phyloP scores from a whole-genome alignment of 2,888 invertebrate species.

The Ypsolopha sequella region DNA sequence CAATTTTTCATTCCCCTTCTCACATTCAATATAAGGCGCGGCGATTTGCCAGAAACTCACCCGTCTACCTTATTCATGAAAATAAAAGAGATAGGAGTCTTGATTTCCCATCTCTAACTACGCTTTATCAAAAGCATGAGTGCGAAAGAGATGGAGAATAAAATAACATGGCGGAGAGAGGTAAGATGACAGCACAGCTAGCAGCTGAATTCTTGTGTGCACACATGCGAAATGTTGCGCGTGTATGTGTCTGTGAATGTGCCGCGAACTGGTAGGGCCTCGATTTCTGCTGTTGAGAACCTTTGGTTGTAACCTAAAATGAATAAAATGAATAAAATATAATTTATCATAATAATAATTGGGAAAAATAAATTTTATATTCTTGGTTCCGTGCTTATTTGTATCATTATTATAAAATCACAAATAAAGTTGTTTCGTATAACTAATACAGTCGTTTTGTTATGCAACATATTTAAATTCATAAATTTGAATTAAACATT shows the following conservation, averaged over 20 bases:
- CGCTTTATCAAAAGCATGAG: constrained; percentile 10
- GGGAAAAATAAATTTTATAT: too few species aligned
- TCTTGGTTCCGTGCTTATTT: too few species aligned
- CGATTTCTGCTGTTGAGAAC: constrained; percentile 30
- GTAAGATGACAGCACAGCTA: constrained; percentile 30
- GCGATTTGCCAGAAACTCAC: constrained; percentile 38
- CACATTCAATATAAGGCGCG: constrained; percentile 28
- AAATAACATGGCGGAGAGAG: constrained; percentile 58
- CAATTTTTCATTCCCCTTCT: constrained; percentile 56
- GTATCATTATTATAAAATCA: too few species aligned
- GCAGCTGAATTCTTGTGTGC: constrained; percentile 33
- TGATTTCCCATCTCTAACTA: constrained; percentile 6
- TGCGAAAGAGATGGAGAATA: constrained; percentile 35
- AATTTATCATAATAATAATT: too few species aligned
- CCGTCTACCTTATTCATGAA: constrained; percentile 15
- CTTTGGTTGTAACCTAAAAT: constrained; percentile 12
- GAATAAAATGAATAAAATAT: too few species aligned
- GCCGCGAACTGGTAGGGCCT: constrained; percentile 35
- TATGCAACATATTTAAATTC: too few species aligned
- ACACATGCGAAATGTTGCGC: constrained; percentile 32
- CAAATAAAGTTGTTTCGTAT: too few species aligned
- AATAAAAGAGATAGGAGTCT: constrained; percentile 31
- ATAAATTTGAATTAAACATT: too few species aligned
- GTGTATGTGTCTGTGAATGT: constrained; percentile 36
- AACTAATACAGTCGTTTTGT: too few species aligned